These are phyloP conservation scores for Coilia nasus DNA, from an alignment of 2,797 vertebrate species.

Conservation along the genomic window DNA sequence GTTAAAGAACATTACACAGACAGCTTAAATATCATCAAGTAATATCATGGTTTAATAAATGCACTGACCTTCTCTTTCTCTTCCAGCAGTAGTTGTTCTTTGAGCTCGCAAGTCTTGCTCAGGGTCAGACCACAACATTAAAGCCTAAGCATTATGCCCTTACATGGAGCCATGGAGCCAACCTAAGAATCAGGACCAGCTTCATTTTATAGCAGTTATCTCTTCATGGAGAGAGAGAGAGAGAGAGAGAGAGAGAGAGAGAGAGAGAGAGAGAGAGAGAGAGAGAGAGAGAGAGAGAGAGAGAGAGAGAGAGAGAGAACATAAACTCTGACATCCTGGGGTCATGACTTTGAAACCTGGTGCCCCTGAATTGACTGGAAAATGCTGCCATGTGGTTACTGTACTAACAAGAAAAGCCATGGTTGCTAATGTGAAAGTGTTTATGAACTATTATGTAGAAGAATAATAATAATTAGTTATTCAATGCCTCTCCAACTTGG, in stretches of 20 bases:
- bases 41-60: neutral
- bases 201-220: neutral
- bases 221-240: neutral
- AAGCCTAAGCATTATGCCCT: neutral
- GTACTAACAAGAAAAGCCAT: neutral
- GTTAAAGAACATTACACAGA: neutral
- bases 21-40: neutral
- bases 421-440: neutral
- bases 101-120: neutral
- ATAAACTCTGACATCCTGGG: neutral
- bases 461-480: neutral
- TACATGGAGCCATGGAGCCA: neutral
- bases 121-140: conserved; percentile 23
- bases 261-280: neutral
- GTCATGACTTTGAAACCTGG: neutral
- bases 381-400: neutral
- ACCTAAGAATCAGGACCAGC: neutral
- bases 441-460: neutral
- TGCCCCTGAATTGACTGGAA: neutral
- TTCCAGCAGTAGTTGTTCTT: neutral
- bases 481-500: neutral
- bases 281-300: neutral
- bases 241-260: too few relatives aligned
- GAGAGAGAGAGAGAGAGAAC: neutral
- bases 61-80: neutral